Conservation (phyloP, 2,888 invertebrate species). For the Xestia sexstrigata region DNA sequence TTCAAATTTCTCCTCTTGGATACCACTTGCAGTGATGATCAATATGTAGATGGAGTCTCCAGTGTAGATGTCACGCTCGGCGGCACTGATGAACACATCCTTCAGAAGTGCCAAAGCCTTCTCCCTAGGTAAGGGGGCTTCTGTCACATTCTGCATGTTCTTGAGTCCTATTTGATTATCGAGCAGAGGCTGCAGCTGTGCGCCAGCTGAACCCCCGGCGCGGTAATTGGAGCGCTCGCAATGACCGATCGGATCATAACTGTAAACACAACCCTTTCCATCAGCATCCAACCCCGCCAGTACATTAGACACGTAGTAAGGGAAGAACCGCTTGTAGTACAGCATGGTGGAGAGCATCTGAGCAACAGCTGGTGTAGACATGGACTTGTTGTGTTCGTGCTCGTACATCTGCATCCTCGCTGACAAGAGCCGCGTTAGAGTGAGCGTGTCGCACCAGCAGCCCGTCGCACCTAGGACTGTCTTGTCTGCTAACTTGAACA, state of each 20-base stretch:
- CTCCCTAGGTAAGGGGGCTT: slow-evolving; percentile 93
- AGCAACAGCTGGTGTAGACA: slow-evolving; percentile 97
- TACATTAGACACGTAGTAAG: slow-evolving; percentile 98
- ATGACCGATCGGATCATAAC: slow-evolving; percentile 99
- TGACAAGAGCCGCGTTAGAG: slow-evolving; percentile 95
- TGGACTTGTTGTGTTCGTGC: slow-evolving; percentile 97
- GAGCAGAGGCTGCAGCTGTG: slow-evolving; percentile 97
- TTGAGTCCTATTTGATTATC: slow-evolving; percentile 98
- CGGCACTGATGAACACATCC: slow-evolving; percentile 99
- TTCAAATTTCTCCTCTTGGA: slow-evolving; percentile 93
- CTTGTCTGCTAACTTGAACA: slow-evolving; percentile 94
- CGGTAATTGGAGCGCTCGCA: slow-evolving; percentile 96
- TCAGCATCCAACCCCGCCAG: slow-evolving; percentile 98
- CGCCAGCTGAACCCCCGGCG: slow-evolving; percentile 97
- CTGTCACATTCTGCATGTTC: slow-evolving; percentile 94
- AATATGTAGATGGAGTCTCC: slow-evolving; percentile 97
- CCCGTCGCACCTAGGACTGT: slow-evolving; percentile 98
- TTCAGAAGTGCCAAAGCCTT: slow-evolving; percentile 96
- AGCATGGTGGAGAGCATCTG: slow-evolving; percentile 99
- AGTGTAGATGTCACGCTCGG: slow-evolving; percentile 99
- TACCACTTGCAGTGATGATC: slow-evolving; percentile 96
- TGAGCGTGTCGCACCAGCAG: slow-evolving; percentile 99
- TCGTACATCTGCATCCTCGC: slow-evolving; percentile 98
- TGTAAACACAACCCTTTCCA: slow-evolving; percentile 98
- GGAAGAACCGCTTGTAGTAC: slow-evolving; percentile 99